Evolutionary conservation across 1,140 invertebrate genomes (phyloP).

Genomic region (Brachionus asplanchnoidis): DNA sequence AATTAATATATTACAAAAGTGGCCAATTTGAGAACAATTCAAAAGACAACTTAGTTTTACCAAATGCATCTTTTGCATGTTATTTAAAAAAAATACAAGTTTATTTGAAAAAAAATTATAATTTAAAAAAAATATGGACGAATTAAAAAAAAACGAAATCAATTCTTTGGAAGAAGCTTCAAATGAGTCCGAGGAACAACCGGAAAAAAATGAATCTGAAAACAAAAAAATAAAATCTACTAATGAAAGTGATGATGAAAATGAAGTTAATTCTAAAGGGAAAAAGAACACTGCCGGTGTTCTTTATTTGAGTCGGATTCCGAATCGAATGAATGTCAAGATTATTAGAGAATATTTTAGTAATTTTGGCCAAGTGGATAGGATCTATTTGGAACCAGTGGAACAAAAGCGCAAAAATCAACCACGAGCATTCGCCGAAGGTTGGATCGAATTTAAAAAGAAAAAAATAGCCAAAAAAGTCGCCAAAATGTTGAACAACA

Average conservation of each 20-base stretch:
- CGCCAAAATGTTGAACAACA: constrained; percentile 30
- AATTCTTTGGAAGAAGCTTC: neutral
- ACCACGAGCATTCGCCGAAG: neutral
- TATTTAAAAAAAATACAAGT: neutral
- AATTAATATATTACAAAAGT: neutral
- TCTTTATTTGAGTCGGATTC: constrained; percentile 31
- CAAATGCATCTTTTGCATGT: neutral
- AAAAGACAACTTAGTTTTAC: neutral
- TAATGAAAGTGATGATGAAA: neutral
- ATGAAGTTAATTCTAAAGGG: neutral
- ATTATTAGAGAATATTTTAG: constrained; percentile 28
- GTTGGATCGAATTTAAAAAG: constrained; percentile 42
- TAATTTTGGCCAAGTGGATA: constrained; percentile 9
- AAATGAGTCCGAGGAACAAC: neutral
- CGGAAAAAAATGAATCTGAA: neutral
- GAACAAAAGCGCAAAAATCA: constrained; percentile 32
- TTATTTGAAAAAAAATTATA: neutral
- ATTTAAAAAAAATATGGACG: neutral
- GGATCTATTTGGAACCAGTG: constrained; percentile 40
- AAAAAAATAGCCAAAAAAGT: neutral
- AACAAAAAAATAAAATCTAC: neutral
- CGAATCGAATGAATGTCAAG: constrained; percentile 40
- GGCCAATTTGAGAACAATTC: neutral
- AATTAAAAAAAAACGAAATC: neutral
- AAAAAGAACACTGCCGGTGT: constrained; percentile 39